Percentiles rank a stretch among this genome's conserved stretches.
phyloP scores from a whole-genome alignment of 2,888 invertebrate genomes.

The Eurois occulta region DNA sequence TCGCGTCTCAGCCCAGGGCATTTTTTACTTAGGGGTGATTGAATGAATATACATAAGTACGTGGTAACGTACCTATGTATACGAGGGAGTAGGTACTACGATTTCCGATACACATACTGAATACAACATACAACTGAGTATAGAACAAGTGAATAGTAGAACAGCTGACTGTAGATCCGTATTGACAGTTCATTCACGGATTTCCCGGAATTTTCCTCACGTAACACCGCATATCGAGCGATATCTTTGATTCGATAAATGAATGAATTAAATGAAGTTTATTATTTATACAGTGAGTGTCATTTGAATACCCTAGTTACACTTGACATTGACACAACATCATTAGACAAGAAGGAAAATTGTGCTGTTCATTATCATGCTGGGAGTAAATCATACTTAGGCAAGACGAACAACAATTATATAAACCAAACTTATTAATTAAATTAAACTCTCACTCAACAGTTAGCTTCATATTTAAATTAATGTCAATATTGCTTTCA shows the following conservation, averaged over 20 bases:
- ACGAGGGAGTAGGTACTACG: not conserved
- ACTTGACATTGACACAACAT: constrained; percentile 87
- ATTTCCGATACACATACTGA: constrained; percentile 8
- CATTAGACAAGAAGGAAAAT: constrained; percentile 82
- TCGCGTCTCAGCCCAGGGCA: not conserved
- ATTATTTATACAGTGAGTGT: constrained; percentile 26
- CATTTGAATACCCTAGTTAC: constrained; percentile 74
- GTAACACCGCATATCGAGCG: not conserved
- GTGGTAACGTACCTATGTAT: not conserved
- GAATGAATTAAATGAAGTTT: constrained; percentile 15
- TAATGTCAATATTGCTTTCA: constrained; percentile 21
- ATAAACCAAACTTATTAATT: not conserved
- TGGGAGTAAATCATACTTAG: constrained; percentile 66
- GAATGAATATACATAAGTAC: not conserved
- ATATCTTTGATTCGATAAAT: constrained; percentile 6
- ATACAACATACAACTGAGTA: not conserved
- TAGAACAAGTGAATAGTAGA: not conserved
- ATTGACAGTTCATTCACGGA: constrained; percentile 19
- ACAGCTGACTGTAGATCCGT: not conserved
- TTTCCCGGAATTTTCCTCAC: constrained; percentile 20
- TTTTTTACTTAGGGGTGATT: not conserved
- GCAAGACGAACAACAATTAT: not conserved
- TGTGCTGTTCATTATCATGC: constrained; percentile 64
- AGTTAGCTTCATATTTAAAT: constrained; percentile 11
- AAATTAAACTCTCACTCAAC: constrained; percentile 1